phyloP scores from a whole-genome alignment of 2,113 vertebrate species.

The Tachuris rubrigastra region DNA sequence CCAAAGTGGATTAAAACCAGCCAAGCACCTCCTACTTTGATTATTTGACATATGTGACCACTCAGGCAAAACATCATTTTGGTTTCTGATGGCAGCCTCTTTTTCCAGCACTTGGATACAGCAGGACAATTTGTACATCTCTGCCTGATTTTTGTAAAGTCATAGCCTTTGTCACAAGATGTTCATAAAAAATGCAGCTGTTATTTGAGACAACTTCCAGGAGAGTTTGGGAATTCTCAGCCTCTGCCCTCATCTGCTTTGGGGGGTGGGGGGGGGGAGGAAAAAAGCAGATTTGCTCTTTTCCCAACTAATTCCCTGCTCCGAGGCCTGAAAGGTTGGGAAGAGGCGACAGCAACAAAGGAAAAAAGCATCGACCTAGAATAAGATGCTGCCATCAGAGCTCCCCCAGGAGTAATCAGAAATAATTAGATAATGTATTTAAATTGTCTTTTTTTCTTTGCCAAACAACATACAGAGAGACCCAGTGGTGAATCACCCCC shows the following conservation, averaged over 20 bases:
- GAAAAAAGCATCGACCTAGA: not conserved
- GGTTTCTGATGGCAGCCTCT: not conserved
- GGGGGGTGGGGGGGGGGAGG: not conserved
- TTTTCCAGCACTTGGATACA: not conserved
- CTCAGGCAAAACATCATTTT: not conserved
- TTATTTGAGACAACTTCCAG: not conserved
- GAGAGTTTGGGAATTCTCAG: constrained; percentile 12
- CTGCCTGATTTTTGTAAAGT: constrained; percentile 27
- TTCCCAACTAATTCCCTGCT: not conserved
- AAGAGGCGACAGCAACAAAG: not conserved
- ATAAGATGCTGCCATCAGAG: not conserved
- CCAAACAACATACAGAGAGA: not conserved
- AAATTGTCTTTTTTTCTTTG: constrained; percentile 26
- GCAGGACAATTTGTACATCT: not conserved
- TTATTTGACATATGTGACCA: not conserved
- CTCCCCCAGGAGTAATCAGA: constrained; percentile 23
- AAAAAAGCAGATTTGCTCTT: not conserved
- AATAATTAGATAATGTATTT: constrained; percentile 46
- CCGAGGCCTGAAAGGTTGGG: not conserved
- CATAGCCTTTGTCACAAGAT: constrained; percentile 25
- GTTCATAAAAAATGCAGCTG: constrained; percentile 18
- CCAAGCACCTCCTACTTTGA: not conserved
- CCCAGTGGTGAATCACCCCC: not conserved
- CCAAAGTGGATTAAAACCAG: not conserved
- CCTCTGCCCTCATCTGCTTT: not conserved